A percentile compares a stretch with the other conserved stretches of the same genome.
phyloP scores from a whole-genome alignment of 2,888 invertebrate species.

The Tineola bisselliella region DNA sequence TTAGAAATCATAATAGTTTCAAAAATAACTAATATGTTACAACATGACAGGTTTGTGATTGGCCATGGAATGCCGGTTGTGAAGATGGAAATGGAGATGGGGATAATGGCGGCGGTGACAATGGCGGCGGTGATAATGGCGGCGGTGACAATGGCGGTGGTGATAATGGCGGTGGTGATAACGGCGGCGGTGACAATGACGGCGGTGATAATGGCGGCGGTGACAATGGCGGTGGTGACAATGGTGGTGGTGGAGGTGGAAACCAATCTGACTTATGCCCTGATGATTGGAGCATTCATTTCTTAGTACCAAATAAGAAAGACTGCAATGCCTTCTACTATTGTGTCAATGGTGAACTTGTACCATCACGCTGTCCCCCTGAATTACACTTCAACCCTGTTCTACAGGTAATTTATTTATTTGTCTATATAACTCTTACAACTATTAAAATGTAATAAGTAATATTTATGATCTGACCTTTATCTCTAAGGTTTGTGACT shows the following conservation, averaged over 20 bases:
- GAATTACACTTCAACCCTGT: slow-evolving; percentile 24
- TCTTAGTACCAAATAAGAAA: slow-evolving; percentile 27
- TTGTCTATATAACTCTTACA: background rate
- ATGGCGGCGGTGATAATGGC: background rate
- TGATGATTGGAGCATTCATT: slow-evolving; percentile 22
- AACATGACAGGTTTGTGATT: slow-evolving; percentile 14
- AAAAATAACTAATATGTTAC: no score
- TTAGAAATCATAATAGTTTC: no score
- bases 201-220: background rate
- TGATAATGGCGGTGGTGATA: background rate
- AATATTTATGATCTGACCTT: no score
- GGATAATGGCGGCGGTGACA: background rate
- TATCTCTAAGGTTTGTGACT: slow-evolving; percentile 17
- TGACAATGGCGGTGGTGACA: background rate
- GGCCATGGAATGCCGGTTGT: slow-evolving; percentile 8
- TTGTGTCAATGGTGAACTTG: slow-evolving; percentile 27
- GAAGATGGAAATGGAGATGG: background rate
- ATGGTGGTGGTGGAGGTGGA: background rate
- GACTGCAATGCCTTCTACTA: slow-evolving; percentile 30
- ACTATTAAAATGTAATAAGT: no score
- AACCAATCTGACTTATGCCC: slow-evolving; percentile 22
- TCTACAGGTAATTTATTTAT: slow-evolving; percentile 20
- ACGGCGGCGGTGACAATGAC: background rate
- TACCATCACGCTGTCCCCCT: slow-evolving; percentile 21
- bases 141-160: background rate